A percentile compares a stretch with the other conserved stretches of the same genome.
Conservation (phyloP, 2,797 vertebrate genomes). For the Amazona ochrocephala region DNA sequence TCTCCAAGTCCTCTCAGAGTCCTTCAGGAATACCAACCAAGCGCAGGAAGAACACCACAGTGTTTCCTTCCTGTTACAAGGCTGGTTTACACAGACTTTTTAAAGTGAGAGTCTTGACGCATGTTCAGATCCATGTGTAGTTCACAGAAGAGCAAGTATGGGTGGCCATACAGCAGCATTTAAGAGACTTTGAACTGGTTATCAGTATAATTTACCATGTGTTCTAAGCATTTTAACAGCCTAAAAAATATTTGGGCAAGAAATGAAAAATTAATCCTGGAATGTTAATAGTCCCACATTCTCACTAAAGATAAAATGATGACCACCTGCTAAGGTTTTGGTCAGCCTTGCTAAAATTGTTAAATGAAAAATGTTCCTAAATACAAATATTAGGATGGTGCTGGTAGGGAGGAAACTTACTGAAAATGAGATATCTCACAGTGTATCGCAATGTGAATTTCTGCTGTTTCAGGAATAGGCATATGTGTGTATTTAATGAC, state of each 20-base stretch:
- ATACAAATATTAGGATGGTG: background rate
- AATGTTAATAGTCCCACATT: background rate
- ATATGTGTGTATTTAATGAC: background rate
- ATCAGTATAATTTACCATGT: background rate
- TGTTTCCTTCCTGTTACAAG: background rate
- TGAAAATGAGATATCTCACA: background rate
- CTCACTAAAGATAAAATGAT: background rate
- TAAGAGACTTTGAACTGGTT: background rate
- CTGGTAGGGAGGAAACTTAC: background rate
- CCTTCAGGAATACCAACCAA: background rate
- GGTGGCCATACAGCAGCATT: background rate
- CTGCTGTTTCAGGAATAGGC: background rate
- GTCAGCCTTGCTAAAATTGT: background rate
- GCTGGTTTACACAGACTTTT: background rate
- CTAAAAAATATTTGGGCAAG: background rate
- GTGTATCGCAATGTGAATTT: background rate
- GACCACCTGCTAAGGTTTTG: background rate
- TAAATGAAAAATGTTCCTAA: background rate
- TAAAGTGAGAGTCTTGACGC: background rate
- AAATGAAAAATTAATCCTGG: background rate
- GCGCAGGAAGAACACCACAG: fast-evolving
- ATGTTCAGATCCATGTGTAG: background rate
- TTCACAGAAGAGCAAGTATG: background rate
- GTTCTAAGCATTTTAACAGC: background rate
- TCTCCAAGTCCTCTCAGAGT: background rate